Conservation (phyloP, 2,113 vertebrate genomes). For the Anolis sagrei region DNA sequence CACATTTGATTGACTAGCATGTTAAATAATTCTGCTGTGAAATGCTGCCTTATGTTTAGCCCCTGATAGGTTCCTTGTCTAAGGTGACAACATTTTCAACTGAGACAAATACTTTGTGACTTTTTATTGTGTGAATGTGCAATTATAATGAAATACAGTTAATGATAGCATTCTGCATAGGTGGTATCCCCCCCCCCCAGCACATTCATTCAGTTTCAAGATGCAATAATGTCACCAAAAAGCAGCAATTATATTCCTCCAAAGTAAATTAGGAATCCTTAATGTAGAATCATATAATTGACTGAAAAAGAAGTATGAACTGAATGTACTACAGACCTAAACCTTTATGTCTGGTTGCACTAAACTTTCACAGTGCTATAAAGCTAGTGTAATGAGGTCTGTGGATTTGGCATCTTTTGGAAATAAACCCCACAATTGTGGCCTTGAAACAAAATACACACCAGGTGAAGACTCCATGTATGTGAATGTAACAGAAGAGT, state of each 20-base stretch:
- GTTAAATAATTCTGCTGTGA: neutral
- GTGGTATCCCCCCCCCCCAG: neutral
- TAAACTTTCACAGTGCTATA: neutral
- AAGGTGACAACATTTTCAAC: neutral
- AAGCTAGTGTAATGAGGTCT: neutral
- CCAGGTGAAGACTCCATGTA: neutral
- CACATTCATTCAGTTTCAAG: slow-evolving; percentile 10
- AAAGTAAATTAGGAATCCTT: neutral
- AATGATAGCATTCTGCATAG: neutral
- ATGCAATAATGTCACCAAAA: neutral
- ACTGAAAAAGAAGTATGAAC: neutral
- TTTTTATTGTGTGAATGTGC: slow-evolving; percentile 2
- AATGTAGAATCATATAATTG: neutral
- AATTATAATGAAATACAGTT: neutral
- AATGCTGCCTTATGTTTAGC: neutral
- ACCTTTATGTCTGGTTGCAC: neutral
- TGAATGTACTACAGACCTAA: neutral
- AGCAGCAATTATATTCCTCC: neutral
- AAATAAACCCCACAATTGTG: no score
- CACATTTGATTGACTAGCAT: neutral
- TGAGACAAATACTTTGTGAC: neutral
- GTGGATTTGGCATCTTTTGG: neutral
- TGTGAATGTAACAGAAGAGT: neutral
- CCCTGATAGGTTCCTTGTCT: neutral
- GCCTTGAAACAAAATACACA: no score